These are phyloP conservation scores for Meta bourneti DNA, from an alignment of 2,888 invertebrate genomes.

Conservation along the genomic window DNA sequence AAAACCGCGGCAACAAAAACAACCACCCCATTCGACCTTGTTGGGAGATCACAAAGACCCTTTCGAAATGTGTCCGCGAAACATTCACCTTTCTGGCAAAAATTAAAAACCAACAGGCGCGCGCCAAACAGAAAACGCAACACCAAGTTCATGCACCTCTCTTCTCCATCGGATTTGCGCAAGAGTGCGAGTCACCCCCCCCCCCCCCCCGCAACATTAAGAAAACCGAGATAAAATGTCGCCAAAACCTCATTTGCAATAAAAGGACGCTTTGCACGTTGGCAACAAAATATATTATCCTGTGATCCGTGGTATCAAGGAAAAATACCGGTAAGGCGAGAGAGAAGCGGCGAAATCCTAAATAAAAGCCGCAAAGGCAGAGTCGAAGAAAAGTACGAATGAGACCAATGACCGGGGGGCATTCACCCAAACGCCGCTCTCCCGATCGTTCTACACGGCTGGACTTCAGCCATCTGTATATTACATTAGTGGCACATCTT, in stretches of 20 bases:
- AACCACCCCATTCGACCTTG: not conserved
- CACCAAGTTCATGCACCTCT: constrained; percentile 42
- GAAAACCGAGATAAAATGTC: constrained; percentile 34
- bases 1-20: not conserved
- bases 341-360: not conserved
- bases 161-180: constrained; percentile 12
- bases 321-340: not conserved
- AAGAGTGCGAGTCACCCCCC: not conserved
- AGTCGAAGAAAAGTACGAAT: constrained; percentile 26
- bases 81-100: not conserved
- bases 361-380: not conserved
- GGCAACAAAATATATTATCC: constrained; percentile 19
- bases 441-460: constrained; percentile 60
- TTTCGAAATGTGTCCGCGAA: not conserved
- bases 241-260: constrained; percentile 16
- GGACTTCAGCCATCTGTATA: constrained; percentile 54
- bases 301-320: too few relatives aligned
- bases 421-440: constrained; percentile 38
- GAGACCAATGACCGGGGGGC: constrained; percentile 69
- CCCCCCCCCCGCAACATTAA: not conserved
- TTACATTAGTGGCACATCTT: constrained; percentile 32
- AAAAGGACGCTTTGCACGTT: not conserved
- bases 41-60: not conserved
- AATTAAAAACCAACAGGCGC: not conserved
- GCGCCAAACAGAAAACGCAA: not conserved